These are phyloP conservation scores for Macroglossus sobrinus DNA, from an alignment of 2,113 vertebrate species.

Conservation along the genomic window DNA sequence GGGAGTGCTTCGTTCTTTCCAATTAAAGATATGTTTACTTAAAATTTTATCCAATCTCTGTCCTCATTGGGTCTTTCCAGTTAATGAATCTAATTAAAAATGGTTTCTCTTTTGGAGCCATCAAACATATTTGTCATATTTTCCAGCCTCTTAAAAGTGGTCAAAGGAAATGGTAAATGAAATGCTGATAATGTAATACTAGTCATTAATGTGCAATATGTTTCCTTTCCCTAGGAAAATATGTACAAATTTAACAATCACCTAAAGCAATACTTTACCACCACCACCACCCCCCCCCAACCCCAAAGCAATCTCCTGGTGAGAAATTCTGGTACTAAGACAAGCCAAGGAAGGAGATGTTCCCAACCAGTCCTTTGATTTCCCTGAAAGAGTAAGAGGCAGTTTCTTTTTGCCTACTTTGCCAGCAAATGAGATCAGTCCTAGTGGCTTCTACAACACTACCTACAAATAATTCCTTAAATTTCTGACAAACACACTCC, in stretches of 20 bases:
- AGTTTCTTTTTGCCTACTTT: background rate
- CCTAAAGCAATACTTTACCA: background rate
- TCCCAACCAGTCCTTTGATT: background rate
- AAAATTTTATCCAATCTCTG: background rate
- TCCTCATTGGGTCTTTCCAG: background rate
- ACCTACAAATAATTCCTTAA: background rate
- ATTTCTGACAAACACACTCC: background rate
- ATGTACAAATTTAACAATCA: background rate
- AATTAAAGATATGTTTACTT: slow-evolving; percentile 3
- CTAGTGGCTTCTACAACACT: background rate
- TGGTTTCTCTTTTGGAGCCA: background rate
- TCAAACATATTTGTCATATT: background rate
- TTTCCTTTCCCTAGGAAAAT: background rate
- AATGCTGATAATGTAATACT: background rate
- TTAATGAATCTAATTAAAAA: slow-evolving; percentile 46
- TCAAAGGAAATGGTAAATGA: slow-evolving; percentile 6
- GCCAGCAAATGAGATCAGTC: background rate
- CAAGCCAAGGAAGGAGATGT: background rate
- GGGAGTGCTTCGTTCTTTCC: background rate
- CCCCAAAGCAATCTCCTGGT: background rate
- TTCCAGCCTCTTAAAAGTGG: background rate
- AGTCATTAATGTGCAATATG: background rate
- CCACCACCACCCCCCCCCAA: background rate
- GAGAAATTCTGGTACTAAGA: background rate
- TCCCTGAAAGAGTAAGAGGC: background rate